Evolutionary conservation across 2,113 vertebrate genomes (phyloP).

Genomic region (Oceanodroma tethys): DNA sequence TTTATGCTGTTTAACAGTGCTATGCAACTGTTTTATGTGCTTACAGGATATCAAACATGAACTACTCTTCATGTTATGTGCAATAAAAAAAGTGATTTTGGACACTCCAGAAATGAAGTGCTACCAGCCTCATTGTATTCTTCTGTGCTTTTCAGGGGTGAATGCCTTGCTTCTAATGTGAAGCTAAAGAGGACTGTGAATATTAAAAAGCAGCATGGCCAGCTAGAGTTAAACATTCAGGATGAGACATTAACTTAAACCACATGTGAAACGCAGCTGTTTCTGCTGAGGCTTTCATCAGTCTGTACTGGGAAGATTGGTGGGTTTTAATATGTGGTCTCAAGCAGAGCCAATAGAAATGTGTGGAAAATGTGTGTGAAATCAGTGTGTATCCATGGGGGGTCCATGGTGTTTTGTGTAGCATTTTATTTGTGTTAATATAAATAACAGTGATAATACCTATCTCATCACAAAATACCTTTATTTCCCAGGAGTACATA

Average conservation of each 20-base stretch:
- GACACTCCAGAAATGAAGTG: constrained; percentile 68
- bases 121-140: constrained; percentile 62
- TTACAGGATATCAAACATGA: background rate
- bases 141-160: constrained; percentile 31
- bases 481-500: background rate
- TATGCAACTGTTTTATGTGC: constrained; percentile 55
- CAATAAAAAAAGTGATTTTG: constrained; percentile 63
- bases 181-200: constrained; percentile 69
- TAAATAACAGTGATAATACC: constrained; percentile 50
- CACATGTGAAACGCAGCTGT: constrained; percentile 81
- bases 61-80: constrained; percentile 2
- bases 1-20: background rate
- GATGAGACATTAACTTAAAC: constrained; percentile 76
- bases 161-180: constrained; percentile 54
- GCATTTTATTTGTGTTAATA: constrained; percentile 54
- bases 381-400: constrained; percentile 64
- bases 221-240: constrained; percentile 71
- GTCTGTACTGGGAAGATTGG: constrained; percentile 79
- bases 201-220: constrained; percentile 65
- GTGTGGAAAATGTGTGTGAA: constrained; percentile 79
- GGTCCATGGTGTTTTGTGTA: background rate
- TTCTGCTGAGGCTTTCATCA: constrained; percentile 81
- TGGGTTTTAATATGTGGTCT: constrained; percentile 83
- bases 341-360: constrained; percentile 76
- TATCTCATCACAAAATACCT: constrained; percentile 9